These are phyloP conservation scores for Tuta absoluta DNA, from an alignment of 2,888 invertebrate species.

Conservation along the genomic window DNA sequence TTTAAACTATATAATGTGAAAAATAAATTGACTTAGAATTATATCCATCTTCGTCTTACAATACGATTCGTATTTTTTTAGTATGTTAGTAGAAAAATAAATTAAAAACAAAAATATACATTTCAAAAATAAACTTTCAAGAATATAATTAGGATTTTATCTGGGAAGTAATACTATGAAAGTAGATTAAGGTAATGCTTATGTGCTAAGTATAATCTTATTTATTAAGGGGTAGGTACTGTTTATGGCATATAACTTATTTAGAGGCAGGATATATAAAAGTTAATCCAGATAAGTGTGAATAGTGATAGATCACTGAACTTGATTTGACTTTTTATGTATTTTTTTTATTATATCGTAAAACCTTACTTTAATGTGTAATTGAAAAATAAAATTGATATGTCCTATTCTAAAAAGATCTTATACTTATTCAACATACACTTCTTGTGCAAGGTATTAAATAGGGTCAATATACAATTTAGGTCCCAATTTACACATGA, in stretches of 20 bases:
- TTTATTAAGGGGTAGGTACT: slow-evolving; percentile 28
- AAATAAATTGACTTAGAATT: slow-evolving; percentile 24
- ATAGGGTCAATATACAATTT: slow-evolving; percentile 30
- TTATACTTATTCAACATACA: background rate
- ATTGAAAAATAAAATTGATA: slow-evolving; percentile 34
- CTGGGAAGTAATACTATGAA: slow-evolving; percentile 18
- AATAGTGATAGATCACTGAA: no score
- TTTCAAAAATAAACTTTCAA: slow-evolving; percentile 30
- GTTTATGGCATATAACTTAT: slow-evolving; percentile 32
- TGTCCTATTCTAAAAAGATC: slow-evolving; percentile 35
- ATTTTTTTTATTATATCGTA: no score
- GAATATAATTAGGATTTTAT: slow-evolving; percentile 4
- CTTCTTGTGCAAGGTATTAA: slow-evolving; percentile 4
- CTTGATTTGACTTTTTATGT: no score
- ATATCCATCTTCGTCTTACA: background rate
- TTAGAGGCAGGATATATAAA: slow-evolving; percentile 23
- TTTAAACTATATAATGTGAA: slow-evolving; percentile 12
- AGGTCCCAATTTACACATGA: slow-evolving; percentile 31
- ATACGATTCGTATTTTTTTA: slow-evolving; percentile 10
- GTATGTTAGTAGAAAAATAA: slow-evolving; percentile 31
- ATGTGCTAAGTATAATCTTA: background rate
- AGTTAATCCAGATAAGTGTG: no score
- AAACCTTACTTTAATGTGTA: background rate
- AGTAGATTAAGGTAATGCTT: slow-evolving; percentile 1
- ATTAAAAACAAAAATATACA: slow-evolving; percentile 41